These are phyloP conservation scores for Drosophila athabasca DNA, from an alignment of 1,140 invertebrate genomes.

Conservation along the genomic window DNA sequence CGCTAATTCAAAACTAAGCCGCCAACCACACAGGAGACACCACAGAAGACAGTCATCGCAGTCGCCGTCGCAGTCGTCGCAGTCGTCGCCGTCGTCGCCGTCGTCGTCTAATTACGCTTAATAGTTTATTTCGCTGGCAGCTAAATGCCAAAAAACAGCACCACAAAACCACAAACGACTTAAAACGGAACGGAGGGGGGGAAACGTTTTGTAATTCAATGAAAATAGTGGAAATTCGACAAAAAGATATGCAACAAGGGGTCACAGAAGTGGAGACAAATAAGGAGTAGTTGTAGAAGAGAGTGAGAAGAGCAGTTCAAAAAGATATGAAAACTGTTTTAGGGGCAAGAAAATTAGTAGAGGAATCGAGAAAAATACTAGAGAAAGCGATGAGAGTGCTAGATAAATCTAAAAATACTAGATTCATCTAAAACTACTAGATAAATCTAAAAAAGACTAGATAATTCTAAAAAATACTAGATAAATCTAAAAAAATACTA, in stretches of 20 bases:
- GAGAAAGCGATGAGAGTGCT: too few species aligned
- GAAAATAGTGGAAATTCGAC: conserved; percentile 26
- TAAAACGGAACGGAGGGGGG: conserved; percentile 22
- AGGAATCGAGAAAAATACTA: too few species aligned
- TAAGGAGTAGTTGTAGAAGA: background rate
- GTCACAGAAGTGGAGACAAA: background rate
- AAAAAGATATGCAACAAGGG: conserved; percentile 28
- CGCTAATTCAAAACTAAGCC: conserved; percentile 47
- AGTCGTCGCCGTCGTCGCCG: background rate
- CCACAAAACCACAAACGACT: conserved; percentile 53
- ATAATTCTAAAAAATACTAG: too few species aligned
- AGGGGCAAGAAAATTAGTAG: too few species aligned
- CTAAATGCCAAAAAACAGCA: background rate
- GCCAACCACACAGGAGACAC: conserved; percentile 4
- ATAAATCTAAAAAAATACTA: too few species aligned
- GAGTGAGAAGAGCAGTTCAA: conserved; percentile 1
- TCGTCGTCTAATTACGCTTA: conserved; percentile 56
- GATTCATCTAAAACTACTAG: too few species aligned
- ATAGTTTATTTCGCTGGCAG: conserved; percentile 54
- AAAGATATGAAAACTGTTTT: background rate
- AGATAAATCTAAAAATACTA: too few species aligned
- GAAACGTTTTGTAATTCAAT: conserved; percentile 54
- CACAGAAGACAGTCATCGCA: conserved; percentile 25
- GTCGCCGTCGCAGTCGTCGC: background rate
- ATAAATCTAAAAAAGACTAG: too few species aligned